Evolutionary conservation across 1,140 invertebrate species (phyloP).

Genomic region (Diorhabda carinulata): DNA sequence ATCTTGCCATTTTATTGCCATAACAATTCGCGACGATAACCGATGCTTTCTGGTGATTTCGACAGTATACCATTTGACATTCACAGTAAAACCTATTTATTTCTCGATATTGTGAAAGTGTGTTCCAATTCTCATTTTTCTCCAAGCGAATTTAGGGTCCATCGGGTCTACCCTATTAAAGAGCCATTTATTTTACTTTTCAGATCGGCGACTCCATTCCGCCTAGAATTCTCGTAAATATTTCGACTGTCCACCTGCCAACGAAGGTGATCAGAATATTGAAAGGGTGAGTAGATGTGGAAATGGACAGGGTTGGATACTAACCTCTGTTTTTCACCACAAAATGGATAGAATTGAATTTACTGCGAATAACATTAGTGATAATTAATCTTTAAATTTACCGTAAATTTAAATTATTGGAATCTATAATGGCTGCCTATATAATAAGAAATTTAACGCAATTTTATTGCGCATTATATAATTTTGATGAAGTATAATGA

Average conservation of each 20-base stretch:
- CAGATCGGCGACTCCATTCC: slow-evolving; percentile 1
- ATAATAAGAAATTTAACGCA: too few species aligned
- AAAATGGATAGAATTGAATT: not conserved
- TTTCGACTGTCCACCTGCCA: slow-evolving; percentile 34
- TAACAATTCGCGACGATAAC: too few species aligned
- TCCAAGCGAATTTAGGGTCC: not conserved
- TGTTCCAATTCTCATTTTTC: too few species aligned
- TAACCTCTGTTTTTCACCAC: not conserved
- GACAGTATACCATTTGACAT: too few species aligned
- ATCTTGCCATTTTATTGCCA: too few species aligned
- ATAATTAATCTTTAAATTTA: not conserved
- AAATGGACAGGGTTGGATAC: not conserved
- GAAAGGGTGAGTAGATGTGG: slow-evolving; percentile 15
- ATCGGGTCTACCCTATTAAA: not conserved
- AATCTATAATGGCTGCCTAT: too few species aligned
- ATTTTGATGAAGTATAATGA: too few species aligned
- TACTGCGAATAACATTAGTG: not conserved
- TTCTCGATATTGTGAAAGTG: too few species aligned
- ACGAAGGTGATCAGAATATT: slow-evolving; percentile 31
- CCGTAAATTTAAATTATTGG: too few species aligned
- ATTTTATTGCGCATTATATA: too few species aligned
- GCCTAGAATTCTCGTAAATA: slow-evolving; percentile 30
- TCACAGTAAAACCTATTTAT: too few species aligned
- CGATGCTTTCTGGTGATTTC: too few species aligned
- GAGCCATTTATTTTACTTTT: slow-evolving; percentile 24